These are phyloP conservation scores for Athetis lepigone DNA, from an alignment of 2,888 invertebrate genomes.

Conservation along the genomic window DNA sequence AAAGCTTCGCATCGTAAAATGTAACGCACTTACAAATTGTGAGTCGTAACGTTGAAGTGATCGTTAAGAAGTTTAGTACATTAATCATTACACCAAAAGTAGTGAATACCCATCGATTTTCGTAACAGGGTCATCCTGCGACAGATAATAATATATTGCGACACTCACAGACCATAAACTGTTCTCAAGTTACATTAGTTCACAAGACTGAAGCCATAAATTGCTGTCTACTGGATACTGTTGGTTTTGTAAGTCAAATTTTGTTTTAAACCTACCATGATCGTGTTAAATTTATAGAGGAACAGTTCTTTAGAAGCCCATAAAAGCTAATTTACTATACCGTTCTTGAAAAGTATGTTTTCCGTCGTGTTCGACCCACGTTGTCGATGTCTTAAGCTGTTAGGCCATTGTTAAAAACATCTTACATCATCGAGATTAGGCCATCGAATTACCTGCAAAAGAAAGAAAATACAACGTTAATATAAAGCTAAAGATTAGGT, in stretches of 20 bases:
- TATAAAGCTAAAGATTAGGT: neutral
- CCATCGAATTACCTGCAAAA: constrained; percentile 43
- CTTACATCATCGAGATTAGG: constrained; percentile 26
- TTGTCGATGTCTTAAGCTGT: neutral
- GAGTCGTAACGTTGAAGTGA: constrained; percentile 25
- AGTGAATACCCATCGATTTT: constrained; percentile 60
- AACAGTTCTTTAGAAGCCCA: constrained; percentile 25
- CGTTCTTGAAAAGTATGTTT: constrained; percentile 4
- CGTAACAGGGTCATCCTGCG: constrained; percentile 33
- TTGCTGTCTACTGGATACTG: constrained; percentile 34
- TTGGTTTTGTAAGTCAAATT: constrained; percentile 51
- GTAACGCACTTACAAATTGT: constrained; percentile 40
- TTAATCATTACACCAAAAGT: constrained; percentile 50
- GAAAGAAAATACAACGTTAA: constrained; percentile 15
- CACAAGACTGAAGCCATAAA: constrained; percentile 45
- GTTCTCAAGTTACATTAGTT: constrained; percentile 61
- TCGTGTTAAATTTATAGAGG: constrained; percentile 38
- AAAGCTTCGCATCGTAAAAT: constrained; percentile 36
- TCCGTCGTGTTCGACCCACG: constrained; percentile 23
- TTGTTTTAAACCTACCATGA: constrained; percentile 23
- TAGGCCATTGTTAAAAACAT: constrained; percentile 18
- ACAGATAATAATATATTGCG: constrained; percentile 41
- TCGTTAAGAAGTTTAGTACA: constrained; percentile 51
- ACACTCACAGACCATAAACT: constrained; percentile 30
- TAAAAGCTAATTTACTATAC: constrained; percentile 23